Conservation (phyloP, 2,113 vertebrate genomes). For the Saccopteryx leptura region DNA sequence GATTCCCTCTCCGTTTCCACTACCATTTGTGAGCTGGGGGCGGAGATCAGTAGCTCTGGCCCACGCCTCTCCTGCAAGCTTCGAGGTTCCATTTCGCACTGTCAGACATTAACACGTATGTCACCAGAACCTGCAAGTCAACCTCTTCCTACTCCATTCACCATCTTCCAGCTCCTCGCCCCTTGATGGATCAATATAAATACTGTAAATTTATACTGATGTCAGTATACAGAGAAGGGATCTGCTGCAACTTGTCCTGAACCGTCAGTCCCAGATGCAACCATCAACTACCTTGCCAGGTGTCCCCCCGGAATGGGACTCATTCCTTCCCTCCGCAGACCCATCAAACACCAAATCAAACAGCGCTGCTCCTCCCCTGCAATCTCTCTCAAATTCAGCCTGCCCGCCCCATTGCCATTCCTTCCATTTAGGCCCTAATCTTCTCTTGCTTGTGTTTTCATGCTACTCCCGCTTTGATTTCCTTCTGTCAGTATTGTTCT, state of each 20-base stretch:
- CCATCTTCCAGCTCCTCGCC: not conserved
- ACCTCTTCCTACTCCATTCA: not conserved
- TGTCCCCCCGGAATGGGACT: not conserved
- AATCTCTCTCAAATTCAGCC: not conserved
- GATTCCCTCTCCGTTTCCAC: not conserved
- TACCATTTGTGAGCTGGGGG: not conserved
- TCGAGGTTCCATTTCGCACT: conserved; percentile 20
- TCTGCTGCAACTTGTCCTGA: not conserved
- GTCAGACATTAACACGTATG: not conserved
- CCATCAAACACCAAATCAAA: not conserved
- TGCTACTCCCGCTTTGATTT: not conserved
- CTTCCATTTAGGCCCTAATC: not conserved
- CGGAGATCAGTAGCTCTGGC: not conserved
- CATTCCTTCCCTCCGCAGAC: not conserved
- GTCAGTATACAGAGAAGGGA: not conserved
- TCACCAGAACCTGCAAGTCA: not conserved
- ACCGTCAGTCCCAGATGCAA: not conserved
- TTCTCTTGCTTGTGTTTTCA: not conserved
- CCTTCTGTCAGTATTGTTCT: not conserved
- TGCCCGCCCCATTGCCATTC: not conserved
- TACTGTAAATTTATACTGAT: not conserved
- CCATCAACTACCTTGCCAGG: not conserved
- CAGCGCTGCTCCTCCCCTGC: not conserved
- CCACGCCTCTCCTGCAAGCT: not conserved
- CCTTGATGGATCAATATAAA: not conserved